A percentile compares a stretch with the other conserved stretches of the same genome.
Evolutionary conservation across 1,140 invertebrate genomes (phyloP).

Genomic region (Uloborus diversus): DNA sequence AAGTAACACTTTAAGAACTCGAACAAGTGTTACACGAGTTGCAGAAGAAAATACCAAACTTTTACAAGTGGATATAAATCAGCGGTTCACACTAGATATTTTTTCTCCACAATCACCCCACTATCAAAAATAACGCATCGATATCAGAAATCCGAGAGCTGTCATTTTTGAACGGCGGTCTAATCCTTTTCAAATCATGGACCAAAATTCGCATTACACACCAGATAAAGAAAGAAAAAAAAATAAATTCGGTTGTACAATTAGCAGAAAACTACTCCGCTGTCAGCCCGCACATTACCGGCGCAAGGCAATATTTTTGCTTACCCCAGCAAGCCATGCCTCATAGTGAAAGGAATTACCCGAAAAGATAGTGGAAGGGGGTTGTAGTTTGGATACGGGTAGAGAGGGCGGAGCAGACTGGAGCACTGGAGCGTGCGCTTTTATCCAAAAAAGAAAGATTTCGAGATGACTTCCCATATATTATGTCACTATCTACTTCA

Average conservation of each 20-base stretch:
- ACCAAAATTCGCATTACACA: no score
- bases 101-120: no score
- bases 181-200: no score
- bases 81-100: no score
- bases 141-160: no score
- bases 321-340: slow-evolving; percentile 22
- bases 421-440: slow-evolving; percentile 14
- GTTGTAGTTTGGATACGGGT: not conserved
- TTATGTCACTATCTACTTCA: slow-evolving; percentile 47
- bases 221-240: no score
- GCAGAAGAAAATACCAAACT: no score
- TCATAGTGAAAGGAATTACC: not conserved
- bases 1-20: no score
- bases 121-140: no score
- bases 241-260: not conserved
- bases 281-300: slow-evolving; percentile 5
- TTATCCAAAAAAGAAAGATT: slow-evolving; percentile 30
- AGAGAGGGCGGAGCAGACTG: not conserved
- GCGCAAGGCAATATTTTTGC: slow-evolving; percentile 36
- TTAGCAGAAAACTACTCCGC: slow-evolving; percentile 19
- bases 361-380: not conserved
- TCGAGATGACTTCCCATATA: slow-evolving; percentile 36
- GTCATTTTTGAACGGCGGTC: no score
- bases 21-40: no score
- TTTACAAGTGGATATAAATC: no score